Evolutionary conservation across 2,113 vertebrate genomes (phyloP).

Genomic region (pig (Sus scrofa)): T2T-Sscrofa CM000823.6:7435501-7436000

Average conservation of each 20-base stretch:
- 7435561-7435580: neutral
- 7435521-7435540: no score
- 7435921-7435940: no score
- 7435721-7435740: neutral
- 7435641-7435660: neutral
- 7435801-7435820: neutral
- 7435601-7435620: neutral
- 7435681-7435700: neutral
- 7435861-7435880: neutral
- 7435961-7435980: neutral
- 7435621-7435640: neutral
- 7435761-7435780: neutral
- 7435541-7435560: no score
- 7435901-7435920: neutral
- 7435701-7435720: neutral
- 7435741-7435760: neutral
- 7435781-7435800: neutral
- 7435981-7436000: accelerated
- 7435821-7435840: slow-evolving; percentile 3
- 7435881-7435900: neutral
- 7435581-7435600: neutral
- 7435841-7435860: slow-evolving; percentile 4
- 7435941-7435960: neutral
- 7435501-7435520: no score
- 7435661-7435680: neutral